phyloP scores from a whole-genome alignment of 2,113 vertebrate species.

The Gracilinanus agilis region DNA sequence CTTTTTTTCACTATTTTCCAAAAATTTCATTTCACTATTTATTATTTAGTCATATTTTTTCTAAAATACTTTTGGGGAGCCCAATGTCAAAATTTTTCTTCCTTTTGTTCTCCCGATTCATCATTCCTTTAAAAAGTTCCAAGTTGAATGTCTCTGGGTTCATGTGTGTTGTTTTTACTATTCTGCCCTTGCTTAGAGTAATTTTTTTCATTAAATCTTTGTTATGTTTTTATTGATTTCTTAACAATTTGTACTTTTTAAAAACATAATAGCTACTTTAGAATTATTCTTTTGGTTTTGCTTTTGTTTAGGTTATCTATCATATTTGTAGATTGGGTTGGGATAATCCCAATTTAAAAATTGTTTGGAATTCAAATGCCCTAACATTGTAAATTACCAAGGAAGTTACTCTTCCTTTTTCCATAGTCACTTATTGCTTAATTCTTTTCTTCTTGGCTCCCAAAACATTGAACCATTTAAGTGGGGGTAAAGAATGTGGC shows the following conservation, averaged over 20 bases:
- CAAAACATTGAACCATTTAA: not conserved
- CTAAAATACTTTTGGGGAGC: not conserved
- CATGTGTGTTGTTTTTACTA: not conserved
- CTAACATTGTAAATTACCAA: not conserved
- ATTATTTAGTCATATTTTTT: not conserved
- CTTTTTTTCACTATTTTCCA: not conserved
- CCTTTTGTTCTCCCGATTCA: not conserved
- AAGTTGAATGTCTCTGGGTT: not conserved
- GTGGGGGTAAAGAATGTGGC: not conserved
- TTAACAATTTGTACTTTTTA: not conserved
- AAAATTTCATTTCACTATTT: not conserved
- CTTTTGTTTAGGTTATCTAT: not conserved
- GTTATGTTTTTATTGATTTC: not conserved
- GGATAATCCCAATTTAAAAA: not conserved
- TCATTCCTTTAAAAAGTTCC: not conserved
- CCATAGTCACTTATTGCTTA: not conserved
- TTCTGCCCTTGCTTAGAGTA: not conserved
- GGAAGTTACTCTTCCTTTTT: not conserved
- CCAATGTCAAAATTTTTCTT: not conserved
- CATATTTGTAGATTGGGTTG: not conserved
- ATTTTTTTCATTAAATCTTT: not conserved
- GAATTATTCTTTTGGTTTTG: not conserved
- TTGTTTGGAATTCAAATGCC: not conserved
- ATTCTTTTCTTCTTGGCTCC: not conserved
- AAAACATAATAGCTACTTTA: not conserved